Base-by-base conservation (phyloP, 2,888 invertebrate genomes). In the Cetonia aurata region DNA sequence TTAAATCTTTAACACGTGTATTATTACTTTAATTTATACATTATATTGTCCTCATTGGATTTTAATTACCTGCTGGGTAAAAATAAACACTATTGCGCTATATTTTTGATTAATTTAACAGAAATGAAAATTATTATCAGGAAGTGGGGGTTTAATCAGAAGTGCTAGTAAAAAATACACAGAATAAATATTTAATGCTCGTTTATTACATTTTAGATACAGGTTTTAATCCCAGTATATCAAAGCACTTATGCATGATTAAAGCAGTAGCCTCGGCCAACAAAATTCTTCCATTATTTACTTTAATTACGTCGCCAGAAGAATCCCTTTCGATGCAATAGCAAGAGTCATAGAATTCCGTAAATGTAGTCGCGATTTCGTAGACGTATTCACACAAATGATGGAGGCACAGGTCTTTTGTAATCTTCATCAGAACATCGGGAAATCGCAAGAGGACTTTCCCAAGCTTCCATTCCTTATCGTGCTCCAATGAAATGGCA, bases 271-370 rank as follows among this genome's bases (percentile, higher is more conserved):
- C 94, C 89, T 99, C 98, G 80, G 96, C 94, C 1, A 99, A 86
- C 77, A 98, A 88, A 76, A 99, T 89, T 72, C 99, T 90, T 72
- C 93, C 93, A 83, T 92, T 91, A 83, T 96, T 92, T 8, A 99
- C 90, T 80, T 93, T 93, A 0, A 92, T 84, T 76, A 96, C 91
- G 80, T 93, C 90, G 0, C 96, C 96, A 81, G 83, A 84, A 46
- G 90, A 88, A 84, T 98, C 93, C 83, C 96, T 98, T 83, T 98
- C 96, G 62, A 99, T 92, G 82, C 99, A 99, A 82, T 99, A 99
- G 84, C 99, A 99, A 78, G 88, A 91, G 82, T 98, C 98, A 84
- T 99, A 99, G 85, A 99, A 99, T 83, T 99, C 99, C 0, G 96
- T 92, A 82, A 99, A 99, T 1, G 91, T 89, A 4, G 94, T 92